These are phyloP conservation scores for Phenganax subtilis DNA, from an alignment of 92 coral and sea anemone species.

Conservation along the genomic window DNA sequence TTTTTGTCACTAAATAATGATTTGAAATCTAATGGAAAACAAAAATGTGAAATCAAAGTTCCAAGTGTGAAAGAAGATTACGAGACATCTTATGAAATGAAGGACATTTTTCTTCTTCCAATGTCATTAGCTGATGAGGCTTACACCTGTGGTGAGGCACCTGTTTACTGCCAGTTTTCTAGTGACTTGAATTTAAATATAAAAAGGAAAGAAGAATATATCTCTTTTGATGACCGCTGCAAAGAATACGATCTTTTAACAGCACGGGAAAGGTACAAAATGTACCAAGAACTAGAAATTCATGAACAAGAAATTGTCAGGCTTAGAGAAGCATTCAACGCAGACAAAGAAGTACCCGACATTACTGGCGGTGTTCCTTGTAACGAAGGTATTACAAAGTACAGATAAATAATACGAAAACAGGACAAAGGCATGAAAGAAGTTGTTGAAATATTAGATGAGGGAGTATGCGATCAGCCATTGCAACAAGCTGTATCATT, in stretches of 20 bases:
- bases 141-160: constrained; percentile 10
- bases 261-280: constrained; percentile 37
- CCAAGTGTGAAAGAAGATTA: not conserved
- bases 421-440: constrained; percentile 22
- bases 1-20: not conserved
- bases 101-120: constrained; percentile 13
- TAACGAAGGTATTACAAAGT: not conserved
- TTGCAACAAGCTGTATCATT: constrained; percentile 7
- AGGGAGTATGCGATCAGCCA: not conserved
- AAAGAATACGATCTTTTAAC: constrained; percentile 25
- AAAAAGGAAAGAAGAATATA: constrained; percentile 20
- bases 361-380: not conserved
- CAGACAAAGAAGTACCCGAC: not conserved
- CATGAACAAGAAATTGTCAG: constrained; percentile 22
- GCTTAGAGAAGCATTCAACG: not conserved
- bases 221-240: constrained; percentile 15
- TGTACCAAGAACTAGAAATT: constrained; percentile 28
- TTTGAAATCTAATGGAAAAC: not conserved
- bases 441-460: constrained; percentile 18
- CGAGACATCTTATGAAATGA: constrained; percentile 1
- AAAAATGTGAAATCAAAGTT: not conserved
- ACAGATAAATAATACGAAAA: constrained; percentile 11
- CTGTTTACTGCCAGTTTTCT: constrained; percentile 14
- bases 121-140: constrained; percentile 36
- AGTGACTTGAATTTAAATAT: constrained; percentile 14